A percentile compares a stretch with the other conserved stretches of the same genome.
Evolutionary conservation across 2,888 invertebrate species (phyloP).

Genomic region (Acronicta leporina): DNA sequence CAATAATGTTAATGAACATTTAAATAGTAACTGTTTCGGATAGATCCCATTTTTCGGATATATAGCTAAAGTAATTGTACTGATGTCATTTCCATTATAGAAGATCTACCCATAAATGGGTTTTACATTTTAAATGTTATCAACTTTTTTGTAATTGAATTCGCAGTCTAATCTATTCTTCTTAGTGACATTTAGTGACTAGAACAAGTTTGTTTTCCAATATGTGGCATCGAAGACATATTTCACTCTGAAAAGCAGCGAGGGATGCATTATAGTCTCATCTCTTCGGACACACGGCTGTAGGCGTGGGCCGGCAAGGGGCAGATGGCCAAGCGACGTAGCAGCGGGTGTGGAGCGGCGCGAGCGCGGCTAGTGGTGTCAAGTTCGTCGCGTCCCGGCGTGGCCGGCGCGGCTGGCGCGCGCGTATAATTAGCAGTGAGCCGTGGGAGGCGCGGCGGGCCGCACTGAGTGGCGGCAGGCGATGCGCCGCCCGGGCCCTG

Average conservation of each 20-base stretch:
- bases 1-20: too few species aligned
- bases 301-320: constrained; percentile 61
- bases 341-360: constrained; percentile 52
- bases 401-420: constrained; percentile 64
- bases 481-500: constrained; percentile 85
- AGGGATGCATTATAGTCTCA: constrained; percentile 59
- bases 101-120: too few species aligned
- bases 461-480: constrained; percentile 82
- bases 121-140: too few species aligned
- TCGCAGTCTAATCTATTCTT: background rate
- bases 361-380: constrained; percentile 71
- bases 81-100: too few species aligned
- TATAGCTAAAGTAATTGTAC: too few species aligned
- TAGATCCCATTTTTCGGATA: too few species aligned
- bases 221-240: constrained; percentile 26
- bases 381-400: constrained; percentile 68
- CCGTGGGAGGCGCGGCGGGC: constrained; percentile 86
- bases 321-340: constrained; percentile 70
- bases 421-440: constrained; percentile 86
- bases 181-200: constrained; percentile 24
- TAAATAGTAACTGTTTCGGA: too few species aligned
- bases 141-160: too few species aligned
- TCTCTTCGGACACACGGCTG: constrained; percentile 53
- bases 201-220: constrained; percentile 10
- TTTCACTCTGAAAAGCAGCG: constrained; percentile 18